Evolutionary conservation across 2,888 invertebrate genomes (phyloP), one percentile per base, ranked within the genome.

Genomic region (Branchipolynoe longqiensis): DNA sequence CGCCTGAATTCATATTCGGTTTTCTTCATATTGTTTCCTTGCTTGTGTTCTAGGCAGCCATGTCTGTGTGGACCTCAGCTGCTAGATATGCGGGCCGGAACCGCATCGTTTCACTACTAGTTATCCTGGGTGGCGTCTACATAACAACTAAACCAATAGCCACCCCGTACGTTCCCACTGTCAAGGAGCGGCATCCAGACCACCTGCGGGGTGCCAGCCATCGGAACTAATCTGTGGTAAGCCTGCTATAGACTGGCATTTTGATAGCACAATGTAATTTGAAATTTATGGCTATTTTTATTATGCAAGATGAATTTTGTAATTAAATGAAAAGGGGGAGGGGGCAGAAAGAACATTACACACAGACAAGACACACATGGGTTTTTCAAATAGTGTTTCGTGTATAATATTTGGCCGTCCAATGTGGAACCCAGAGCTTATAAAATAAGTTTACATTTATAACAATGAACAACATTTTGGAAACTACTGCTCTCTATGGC

Each of bases 41-140:
- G 62, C 31, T 1, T 62, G 1, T 33, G 12, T 38, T 41, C 54
- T 3, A 58, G 58, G 54, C n/a, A n/a, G 56, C 38, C 25, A 82
- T 82, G 82, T 41, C 82, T 12, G 12, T 62, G 64, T 84, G 84
- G 84, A 69, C 28, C 69, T 73, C 31, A 8, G 69, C 73, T 0
- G 14, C 84, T 31, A 6, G 18, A 25, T 84, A 54, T 41, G 84
- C 84, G 0, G 36, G 38, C 56, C 36, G 62, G 1, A n/a, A 84
- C 22, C 40, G 54, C 6, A 6, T 59, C 4, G 28, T 78, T 28
- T 84, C 84, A 1, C 31, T 73, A n/a, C 22, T 84, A 25, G 25
- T 58, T 3, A 56, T 84, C 33, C 2, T 78, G 56, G 84, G 74
- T 3, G 69, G 73, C 14, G 41, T 84, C 25, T 84, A 74, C 28